Conservation (phyloP, 1,140 invertebrate genomes). For the Lepidostoma basale region DNA sequence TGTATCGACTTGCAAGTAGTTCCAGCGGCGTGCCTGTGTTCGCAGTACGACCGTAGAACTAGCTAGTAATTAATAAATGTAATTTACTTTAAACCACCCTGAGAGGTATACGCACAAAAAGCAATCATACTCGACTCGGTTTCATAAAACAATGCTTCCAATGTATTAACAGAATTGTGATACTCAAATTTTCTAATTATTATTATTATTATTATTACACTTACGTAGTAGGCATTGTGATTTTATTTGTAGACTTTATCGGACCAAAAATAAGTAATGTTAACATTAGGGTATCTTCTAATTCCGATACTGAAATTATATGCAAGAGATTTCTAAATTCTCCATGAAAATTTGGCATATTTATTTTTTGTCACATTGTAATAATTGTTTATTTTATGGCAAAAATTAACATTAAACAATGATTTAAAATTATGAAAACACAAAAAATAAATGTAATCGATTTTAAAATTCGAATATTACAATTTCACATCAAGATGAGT, state of each 20-base stretch:
- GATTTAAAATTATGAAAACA: too few species aligned
- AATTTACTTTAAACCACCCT: background rate
- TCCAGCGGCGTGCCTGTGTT: background rate
- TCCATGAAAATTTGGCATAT: too few species aligned
- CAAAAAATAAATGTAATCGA: too few species aligned
- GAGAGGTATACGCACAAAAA: conserved; percentile 34
- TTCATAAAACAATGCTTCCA: conserved; percentile 32
- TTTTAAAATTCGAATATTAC: too few species aligned
- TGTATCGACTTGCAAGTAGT: conserved; percentile 13
- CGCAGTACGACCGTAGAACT: background rate
- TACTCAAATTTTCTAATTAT: conserved; percentile 30
- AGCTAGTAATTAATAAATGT: background rate
- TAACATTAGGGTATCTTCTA: conserved; percentile 16
- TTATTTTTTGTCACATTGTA: too few species aligned
- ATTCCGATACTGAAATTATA: conserved; percentile 4
- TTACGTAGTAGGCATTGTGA: conserved; percentile 26
- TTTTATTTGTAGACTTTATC: conserved; percentile 38
- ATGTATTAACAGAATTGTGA: conserved; percentile 43
- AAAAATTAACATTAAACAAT: too few species aligned
- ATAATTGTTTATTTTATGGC: too few species aligned
- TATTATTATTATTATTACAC: conserved; percentile 22
- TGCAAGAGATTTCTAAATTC: too few species aligned
- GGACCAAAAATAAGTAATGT: conserved; percentile 29
- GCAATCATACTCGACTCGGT: conserved; percentile 25
- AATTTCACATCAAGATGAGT: too few species aligned